Evolutionary conservation across 2,113 vertebrate species (phyloP), one percentile per base, ranked within the genome.

Genomic region (Gambusia holbrooki): DNA sequence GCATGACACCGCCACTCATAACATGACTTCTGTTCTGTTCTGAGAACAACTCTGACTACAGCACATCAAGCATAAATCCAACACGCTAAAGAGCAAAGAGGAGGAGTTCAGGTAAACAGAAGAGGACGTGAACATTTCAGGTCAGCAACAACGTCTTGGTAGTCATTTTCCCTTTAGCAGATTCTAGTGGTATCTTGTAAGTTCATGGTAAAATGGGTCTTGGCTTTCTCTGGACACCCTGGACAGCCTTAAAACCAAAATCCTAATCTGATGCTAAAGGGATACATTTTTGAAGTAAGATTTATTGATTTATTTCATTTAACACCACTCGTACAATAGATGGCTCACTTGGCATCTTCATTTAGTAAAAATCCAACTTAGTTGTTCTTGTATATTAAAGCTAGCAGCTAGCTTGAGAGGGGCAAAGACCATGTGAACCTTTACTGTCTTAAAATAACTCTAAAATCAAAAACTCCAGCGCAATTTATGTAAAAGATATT

Each of bases 21-120:
- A 63, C 25, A 72, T 67, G 27, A 9, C 51, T 60, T 6, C 37
- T 69, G 62, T 60, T 62, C 68, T 11, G 10, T 37, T 37, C 35
- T 37, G 35, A 78, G 48, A 69, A 68, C 66, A 72, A 81, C 83
- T 68, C 81, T 80, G 74, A 40, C 54, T n/a, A 40, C 10, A 61
- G 77, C 4, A 71, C 25, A 30, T 9, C 9, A 25, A 58, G 22
- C 3, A 32, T 19, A 32, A 14, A 17, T 32, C 28, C 8, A 10
- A 25, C n/a, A 10, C 7, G 51, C 7, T 63, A 65, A 63, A 40
- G 15, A 17, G 5, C 6, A 2, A 5, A 37, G 17, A 35, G 17
- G 37, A 30, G n/a, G 17, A 51, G 27, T 6, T n/a, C 25, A 58
- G 51, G 51, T 10, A 25, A 10, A n/a, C 10, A 10, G 25, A 58